Percentiles rank a stretch among this genome's conserved stretches.
These are phyloP conservation scores for Thaleichthys pacificus DNA, from an alignment of 2,797 vertebrate genomes.

Conservation along the genomic window DNA sequence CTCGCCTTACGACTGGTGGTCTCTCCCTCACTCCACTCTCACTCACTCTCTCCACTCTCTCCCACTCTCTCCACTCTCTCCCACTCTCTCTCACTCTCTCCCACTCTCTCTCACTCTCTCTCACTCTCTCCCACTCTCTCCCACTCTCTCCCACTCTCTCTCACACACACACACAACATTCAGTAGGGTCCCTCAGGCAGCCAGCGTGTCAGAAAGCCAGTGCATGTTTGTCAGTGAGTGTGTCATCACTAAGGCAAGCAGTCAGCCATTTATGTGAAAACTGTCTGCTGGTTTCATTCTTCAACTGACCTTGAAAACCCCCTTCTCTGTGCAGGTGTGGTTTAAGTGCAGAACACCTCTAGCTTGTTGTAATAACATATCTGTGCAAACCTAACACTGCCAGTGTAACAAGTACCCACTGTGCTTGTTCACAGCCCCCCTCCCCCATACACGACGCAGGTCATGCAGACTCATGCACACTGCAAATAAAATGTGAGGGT, in stretches of 20 bases:
- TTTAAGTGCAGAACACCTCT: slow-evolving; percentile 41
- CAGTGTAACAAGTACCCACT: slow-evolving; percentile 51
- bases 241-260: slow-evolving; percentile 51
- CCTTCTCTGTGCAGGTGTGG: slow-evolving; percentile 46
- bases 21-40: too few relatives aligned
- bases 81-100: slow-evolving; percentile 13
- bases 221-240: slow-evolving; percentile 39
- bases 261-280: slow-evolving; percentile 34
- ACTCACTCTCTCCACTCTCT: too few relatives aligned
- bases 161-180: slow-evolving; percentile 28
- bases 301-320: slow-evolving; percentile 27
- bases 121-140: slow-evolving; percentile 17
- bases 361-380: slow-evolving; percentile 17
- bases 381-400: slow-evolving; percentile 55
- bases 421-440: slow-evolving; percentile 24
- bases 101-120: slow-evolving; percentile 10
- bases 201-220: slow-evolving; percentile 22
- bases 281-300: slow-evolving; percentile 32
- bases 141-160: slow-evolving; percentile 13
- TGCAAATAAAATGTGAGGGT: slow-evolving; percentile 53
- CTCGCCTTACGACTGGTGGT: slow-evolving; percentile 23
- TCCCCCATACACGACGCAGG: slow-evolving; percentile 37
- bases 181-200: slow-evolving; percentile 39
- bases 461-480: slow-evolving; percentile 69
- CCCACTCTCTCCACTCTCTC: slow-evolving; percentile 7